Conservation (phyloP, 2,888 invertebrate genomes). For the Byasa hedistus region DNA sequence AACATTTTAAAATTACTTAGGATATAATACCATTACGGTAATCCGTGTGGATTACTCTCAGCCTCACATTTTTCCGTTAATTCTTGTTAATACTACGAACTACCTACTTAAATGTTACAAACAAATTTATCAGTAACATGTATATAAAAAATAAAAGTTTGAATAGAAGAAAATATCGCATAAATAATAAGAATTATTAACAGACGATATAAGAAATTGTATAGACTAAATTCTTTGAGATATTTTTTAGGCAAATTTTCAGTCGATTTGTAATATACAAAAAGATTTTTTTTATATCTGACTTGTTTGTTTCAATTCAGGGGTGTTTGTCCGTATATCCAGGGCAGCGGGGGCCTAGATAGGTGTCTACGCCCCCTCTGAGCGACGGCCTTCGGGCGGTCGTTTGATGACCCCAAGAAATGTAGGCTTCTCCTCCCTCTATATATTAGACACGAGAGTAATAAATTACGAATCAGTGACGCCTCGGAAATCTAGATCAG, state of each 20-base stretch:
- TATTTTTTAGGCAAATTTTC: not conserved
- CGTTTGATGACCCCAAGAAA: slow-evolving; percentile 40
- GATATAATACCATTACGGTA: not conserved
- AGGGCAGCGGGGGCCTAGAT: slow-evolving; percentile 11
- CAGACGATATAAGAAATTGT: too few relatives aligned
- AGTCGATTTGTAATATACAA: slow-evolving; percentile 1
- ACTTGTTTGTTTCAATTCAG: slow-evolving; percentile 13
- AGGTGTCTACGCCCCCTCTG: slow-evolving; percentile 34
- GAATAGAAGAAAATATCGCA: too few relatives aligned
- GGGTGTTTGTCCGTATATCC: slow-evolving; percentile 23
- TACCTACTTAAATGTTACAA: too few relatives aligned
- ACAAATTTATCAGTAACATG: too few relatives aligned
- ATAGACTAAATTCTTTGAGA: too few relatives aligned
- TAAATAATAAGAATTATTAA: too few relatives aligned
- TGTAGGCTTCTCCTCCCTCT: slow-evolving; percentile 22
- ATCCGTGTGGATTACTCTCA: too few relatives aligned
- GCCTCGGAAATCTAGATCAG: slow-evolving; percentile 15
- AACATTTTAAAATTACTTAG: not conserved
- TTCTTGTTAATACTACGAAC: too few relatives aligned
- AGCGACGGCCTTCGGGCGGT: slow-evolving; percentile 40
- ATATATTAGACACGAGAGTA: slow-evolving; percentile 16
- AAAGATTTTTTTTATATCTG: slow-evolving; percentile 1
- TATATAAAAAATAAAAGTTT: too few relatives aligned
- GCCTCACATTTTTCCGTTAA: too few relatives aligned
- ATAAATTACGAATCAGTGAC: slow-evolving; percentile 30